A percentile compares a stretch with the other conserved stretches of the same genome.
phyloP scores from a whole-genome alignment of 2,797 vertebrate genomes.

The Paratrypauchen microcephalus region DNA sequence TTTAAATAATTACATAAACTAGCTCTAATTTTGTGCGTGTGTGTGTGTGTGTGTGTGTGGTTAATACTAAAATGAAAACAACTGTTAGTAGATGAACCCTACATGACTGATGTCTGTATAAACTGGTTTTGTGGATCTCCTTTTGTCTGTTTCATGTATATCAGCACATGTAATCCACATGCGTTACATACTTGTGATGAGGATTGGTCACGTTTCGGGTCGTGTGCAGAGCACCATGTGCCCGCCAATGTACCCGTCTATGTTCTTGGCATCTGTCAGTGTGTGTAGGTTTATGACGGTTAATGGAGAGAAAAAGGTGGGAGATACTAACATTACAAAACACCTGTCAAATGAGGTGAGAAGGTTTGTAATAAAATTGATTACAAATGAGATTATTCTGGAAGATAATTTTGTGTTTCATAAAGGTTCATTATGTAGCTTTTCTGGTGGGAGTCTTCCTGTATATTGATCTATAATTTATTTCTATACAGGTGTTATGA shows the following conservation, averaged over 20 bases:
- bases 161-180: constrained; percentile 20
- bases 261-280: constrained; percentile 1
- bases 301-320: not conserved
- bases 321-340: not conserved
- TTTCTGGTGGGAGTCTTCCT: too few species aligned
- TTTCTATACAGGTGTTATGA: too few species aligned
- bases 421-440: too few species aligned
- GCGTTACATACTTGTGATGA: not conserved
- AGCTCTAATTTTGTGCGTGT: too few species aligned
- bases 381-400: not conserved
- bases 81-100: not conserved
- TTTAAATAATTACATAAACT: too few species aligned
- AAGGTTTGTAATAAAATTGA: not conserved
- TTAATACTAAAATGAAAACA: too few species aligned
- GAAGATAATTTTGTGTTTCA: not conserved
- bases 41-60: too few species aligned
- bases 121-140: constrained; percentile 29
- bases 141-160: constrained; percentile 18
- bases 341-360: constrained; percentile 2
- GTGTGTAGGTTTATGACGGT: not conserved
- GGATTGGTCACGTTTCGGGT: constrained; percentile 16
- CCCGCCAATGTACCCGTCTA: constrained; percentile 16
- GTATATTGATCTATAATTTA: too few species aligned
- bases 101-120: not conserved
- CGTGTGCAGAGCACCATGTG: constrained; percentile 20